Conservation (phyloP, 2,888 invertebrate genomes). For the Philaethria dido region DNA sequence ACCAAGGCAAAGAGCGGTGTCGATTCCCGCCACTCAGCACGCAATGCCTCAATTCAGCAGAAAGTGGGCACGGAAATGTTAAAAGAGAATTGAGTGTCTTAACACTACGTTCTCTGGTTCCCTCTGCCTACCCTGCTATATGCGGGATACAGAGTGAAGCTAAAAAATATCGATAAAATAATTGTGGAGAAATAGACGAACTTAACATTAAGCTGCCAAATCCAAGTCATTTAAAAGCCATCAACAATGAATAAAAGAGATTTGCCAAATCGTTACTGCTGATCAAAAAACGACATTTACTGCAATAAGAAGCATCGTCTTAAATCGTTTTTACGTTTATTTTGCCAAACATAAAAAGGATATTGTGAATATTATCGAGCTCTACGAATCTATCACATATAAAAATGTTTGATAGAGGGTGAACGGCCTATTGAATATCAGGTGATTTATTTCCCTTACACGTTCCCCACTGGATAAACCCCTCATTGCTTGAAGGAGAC, state of each 20-base stretch:
- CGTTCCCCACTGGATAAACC: slow-evolving; percentile 49
- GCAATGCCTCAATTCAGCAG: too few species aligned
- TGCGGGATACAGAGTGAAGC: too few species aligned
- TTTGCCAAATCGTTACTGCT: slow-evolving; percentile 17
- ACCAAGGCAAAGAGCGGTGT: too few species aligned
- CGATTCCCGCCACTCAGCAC: too few species aligned
- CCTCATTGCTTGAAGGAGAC: slow-evolving; percentile 28
- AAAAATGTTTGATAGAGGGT: slow-evolving; percentile 58
- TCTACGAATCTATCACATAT: slow-evolving; percentile 44
- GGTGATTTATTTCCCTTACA: slow-evolving; percentile 67
- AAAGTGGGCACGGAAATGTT: too few species aligned
- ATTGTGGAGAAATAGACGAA: neutral
- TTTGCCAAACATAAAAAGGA: neutral
- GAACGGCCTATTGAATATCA: slow-evolving; percentile 63
- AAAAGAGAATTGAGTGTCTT: too few species aligned
- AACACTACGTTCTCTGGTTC: too few species aligned
- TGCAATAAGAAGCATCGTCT: neutral
- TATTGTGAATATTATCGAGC: neutral
- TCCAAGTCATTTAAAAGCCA: slow-evolving; percentile 4
- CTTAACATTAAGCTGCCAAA: slow-evolving; percentile 9
- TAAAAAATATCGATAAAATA: neutral
- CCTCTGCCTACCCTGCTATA: too few species aligned
- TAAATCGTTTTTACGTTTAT: neutral
- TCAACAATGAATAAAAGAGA: slow-evolving; percentile 11
- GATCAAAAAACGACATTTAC: slow-evolving; percentile 2